These are phyloP conservation scores for Cosmia trapezina DNA, from an alignment of 2,888 invertebrate genomes.

Conservation along the genomic window DNA sequence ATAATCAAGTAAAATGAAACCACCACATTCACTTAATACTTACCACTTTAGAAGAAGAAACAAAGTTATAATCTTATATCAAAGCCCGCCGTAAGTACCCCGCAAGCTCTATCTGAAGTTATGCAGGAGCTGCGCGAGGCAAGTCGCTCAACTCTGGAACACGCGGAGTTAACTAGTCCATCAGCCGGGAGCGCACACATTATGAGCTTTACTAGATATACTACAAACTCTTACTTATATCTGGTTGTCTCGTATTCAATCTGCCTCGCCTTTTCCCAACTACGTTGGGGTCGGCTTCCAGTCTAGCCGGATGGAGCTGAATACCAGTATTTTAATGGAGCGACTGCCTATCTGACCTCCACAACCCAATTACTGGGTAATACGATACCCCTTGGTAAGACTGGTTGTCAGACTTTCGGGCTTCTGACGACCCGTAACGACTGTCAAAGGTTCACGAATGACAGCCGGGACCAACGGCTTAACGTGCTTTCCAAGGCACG, in stretches of 20 bases:
- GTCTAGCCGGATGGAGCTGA: too few species aligned
- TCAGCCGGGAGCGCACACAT: conserved; percentile 8
- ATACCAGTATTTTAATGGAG: too few species aligned
- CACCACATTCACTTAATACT: not conserved
- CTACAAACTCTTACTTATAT: not conserved
- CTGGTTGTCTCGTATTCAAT: not conserved
- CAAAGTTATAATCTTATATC: conserved; percentile 24
- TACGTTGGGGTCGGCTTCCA: too few species aligned
- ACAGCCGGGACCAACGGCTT: too few species aligned
- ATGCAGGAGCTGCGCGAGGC: not conserved
- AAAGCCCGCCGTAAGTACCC: conserved; percentile 10
- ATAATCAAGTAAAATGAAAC: not conserved
- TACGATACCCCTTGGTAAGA: too few species aligned
- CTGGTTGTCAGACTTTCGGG: too few species aligned
- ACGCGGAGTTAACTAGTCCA: conserved; percentile 39
- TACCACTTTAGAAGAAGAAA: conserved; percentile 12
- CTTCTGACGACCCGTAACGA: too few species aligned
- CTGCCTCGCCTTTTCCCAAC: too few species aligned
- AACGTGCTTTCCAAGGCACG: too few species aligned
- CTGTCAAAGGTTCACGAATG: too few species aligned
- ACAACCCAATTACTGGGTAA: too few species aligned
- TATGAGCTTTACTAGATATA: not conserved
- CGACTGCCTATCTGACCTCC: too few species aligned
- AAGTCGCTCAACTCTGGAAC: conserved; percentile 15
- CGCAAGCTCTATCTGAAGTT: conserved; percentile 2